Conservation (phyloP, 2,888 invertebrate genomes). For the Cephus nigrinus region DNA sequence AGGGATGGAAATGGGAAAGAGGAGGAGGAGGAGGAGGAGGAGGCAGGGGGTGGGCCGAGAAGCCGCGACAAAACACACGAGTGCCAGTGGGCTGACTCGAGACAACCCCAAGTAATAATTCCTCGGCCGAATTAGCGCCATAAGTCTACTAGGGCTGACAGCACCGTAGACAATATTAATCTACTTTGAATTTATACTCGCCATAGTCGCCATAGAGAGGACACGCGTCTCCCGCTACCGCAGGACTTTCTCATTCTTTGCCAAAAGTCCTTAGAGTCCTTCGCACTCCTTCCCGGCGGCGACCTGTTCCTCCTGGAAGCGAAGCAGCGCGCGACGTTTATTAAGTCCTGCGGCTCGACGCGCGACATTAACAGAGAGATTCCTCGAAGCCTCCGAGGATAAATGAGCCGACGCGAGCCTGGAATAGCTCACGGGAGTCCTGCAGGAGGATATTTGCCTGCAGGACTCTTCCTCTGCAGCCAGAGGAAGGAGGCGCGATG, state of each 20-base stretch:
- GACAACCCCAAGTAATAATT: constrained; percentile 62
- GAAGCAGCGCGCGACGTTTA: constrained; percentile 42
- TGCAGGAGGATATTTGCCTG: too few species aligned
- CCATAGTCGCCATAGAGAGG: background rate
- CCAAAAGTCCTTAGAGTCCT: too few species aligned
- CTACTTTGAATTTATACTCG: constrained; percentile 63
- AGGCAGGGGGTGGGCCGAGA: too few species aligned
- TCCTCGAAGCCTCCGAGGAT: constrained; percentile 40
- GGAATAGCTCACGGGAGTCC: constrained; percentile 54
- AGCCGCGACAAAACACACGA: background rate
- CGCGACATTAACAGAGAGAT: constrained; percentile 48
- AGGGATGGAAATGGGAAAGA: too few species aligned
- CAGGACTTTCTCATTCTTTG: background rate
- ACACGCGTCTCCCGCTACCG: constrained; percentile 1
- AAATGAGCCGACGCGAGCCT: constrained; percentile 60
- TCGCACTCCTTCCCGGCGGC: too few species aligned
- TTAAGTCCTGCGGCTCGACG: constrained; percentile 56
- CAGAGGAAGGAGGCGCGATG: background rate
- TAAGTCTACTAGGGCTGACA: constrained; percentile 61
- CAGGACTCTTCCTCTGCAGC: too few species aligned
- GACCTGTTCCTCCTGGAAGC: too few species aligned
- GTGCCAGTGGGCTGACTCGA: constrained; percentile 34
- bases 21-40: too few species aligned
- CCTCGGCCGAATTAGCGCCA: constrained; percentile 63
- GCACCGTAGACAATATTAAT: constrained; percentile 64